Conservation (phyloP, 2,888 invertebrate genomes). For the Heliconius sara region DNA sequence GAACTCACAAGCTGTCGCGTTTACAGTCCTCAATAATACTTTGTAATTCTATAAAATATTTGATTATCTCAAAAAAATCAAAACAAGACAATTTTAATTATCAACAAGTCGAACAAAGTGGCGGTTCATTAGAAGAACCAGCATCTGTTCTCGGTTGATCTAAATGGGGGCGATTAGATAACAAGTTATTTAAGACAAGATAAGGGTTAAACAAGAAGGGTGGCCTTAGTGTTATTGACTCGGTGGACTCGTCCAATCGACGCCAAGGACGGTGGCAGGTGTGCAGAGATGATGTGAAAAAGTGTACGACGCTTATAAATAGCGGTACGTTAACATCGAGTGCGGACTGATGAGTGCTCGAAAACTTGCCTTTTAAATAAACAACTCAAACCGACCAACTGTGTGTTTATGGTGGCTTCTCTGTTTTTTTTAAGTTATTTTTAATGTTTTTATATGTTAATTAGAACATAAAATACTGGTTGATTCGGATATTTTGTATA, state of each 20-base stretch:
- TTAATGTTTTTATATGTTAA: slow-evolving; percentile 16
- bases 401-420: slow-evolving; percentile 10
- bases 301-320: slow-evolving; percentile 74
- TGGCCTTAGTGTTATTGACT: slow-evolving; percentile 77
- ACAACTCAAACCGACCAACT: slow-evolving; percentile 20
- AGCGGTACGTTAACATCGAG: slow-evolving; percentile 59
- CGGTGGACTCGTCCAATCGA: slow-evolving; percentile 66
- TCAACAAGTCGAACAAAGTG: slow-evolving; percentile 1
- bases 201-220: slow-evolving; percentile 74
- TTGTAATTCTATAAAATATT: not conserved
- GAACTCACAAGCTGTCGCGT: not conserved
- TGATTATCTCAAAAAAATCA: slow-evolving; percentile 12
- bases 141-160: slow-evolving; percentile 42
- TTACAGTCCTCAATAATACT: too few species aligned
- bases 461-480: slow-evolving; percentile 9
- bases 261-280: slow-evolving; percentile 64
- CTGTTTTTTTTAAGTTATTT: not conserved
- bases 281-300: slow-evolving; percentile 59
- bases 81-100: slow-evolving; percentile 16
- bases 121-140: slow-evolving; percentile 6
- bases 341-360: slow-evolving; percentile 28
- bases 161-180: slow-evolving; percentile 47
- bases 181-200: slow-evolving; percentile 54
- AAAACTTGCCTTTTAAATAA: slow-evolving; percentile 45
- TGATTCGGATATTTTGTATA: not conserved